phyloP scores from a whole-genome alignment of 2,797 vertebrate genomes.

The Channallabes apus region DNA sequence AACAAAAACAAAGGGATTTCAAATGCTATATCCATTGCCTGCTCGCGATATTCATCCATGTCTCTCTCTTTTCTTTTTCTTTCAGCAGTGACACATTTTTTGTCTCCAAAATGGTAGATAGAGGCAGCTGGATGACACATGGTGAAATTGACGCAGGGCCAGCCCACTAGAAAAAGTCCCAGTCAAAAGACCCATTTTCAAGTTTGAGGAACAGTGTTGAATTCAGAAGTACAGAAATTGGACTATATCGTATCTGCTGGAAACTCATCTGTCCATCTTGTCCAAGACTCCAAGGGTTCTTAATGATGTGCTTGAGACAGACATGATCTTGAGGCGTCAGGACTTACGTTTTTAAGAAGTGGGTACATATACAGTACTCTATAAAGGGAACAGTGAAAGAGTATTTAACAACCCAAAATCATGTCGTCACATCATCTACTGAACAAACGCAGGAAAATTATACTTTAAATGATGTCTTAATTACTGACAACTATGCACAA shows the following conservation, averaged over 20 bases:
- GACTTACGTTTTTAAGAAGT: not conserved
- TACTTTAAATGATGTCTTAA: not conserved
- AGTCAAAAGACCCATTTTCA: constrained; percentile 4
- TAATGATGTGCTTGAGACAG: constrained; percentile 2
- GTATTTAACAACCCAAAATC: not conserved
- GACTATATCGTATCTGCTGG: constrained; percentile 7
- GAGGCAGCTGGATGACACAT: constrained; percentile 4
- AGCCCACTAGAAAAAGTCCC: not conserved
- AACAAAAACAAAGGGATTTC: not conserved
- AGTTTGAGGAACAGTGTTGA: not conserved
- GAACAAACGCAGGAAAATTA: not conserved
- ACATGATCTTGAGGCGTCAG: not conserved
- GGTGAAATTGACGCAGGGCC: not conserved
- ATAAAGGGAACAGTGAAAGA: not conserved
- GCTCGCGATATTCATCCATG: not conserved
- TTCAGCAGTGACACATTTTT: not conserved
- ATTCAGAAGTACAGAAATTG: not conserved
- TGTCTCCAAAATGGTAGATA: constrained; percentile 23
- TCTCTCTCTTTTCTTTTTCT: not conserved
- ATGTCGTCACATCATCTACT: not conserved
- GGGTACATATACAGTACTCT: not conserved
- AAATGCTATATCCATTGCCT: not conserved
- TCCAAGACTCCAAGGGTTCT: not conserved
- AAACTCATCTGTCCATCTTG: constrained; percentile 5
- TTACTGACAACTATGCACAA: not conserved